Percentiles rank a stretch among this genome's conserved stretches.
Evolutionary conservation across 2,797 vertebrate genomes (phyloP).

Genomic region (Sarcoramphus papa): DNA sequence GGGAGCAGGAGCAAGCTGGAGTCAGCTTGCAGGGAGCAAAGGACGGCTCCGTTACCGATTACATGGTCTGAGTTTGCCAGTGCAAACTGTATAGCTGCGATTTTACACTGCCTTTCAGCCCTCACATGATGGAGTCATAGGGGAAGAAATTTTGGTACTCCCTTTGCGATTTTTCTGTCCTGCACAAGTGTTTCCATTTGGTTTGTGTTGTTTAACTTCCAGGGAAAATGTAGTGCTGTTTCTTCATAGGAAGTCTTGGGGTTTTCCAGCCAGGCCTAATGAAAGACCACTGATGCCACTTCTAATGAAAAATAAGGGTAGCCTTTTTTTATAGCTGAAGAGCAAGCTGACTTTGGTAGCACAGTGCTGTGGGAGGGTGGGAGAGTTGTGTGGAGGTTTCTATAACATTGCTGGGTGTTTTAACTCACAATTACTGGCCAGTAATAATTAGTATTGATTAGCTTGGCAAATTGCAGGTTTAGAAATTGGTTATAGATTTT

Average conservation of each 20-base stretch:
- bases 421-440: constrained; percentile 57
- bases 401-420: constrained; percentile 2
- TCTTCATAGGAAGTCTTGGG: neutral
- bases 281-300: neutral
- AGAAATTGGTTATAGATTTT: constrained; percentile 66
- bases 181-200: neutral
- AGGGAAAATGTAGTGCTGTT: neutral
- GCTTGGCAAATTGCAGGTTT: constrained; percentile 45
- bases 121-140: neutral
- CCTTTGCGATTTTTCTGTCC: neutral
- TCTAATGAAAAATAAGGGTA: neutral
- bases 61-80: neutral
- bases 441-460: constrained; percentile 63
- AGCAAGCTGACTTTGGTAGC: neutral
- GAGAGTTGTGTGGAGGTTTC: constrained; percentile 7
- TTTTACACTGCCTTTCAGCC: neutral
- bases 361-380: neutral
- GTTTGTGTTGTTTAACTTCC: neutral
- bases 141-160: neutral
- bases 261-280: neutral
- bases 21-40: neutral
- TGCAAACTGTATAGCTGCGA: neutral
- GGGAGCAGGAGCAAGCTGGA: neutral
- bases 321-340: neutral
- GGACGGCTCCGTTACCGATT: accelerated